phyloP scores from a whole-genome alignment of 2,888 invertebrate species.

The Meteorus colon region DNA sequence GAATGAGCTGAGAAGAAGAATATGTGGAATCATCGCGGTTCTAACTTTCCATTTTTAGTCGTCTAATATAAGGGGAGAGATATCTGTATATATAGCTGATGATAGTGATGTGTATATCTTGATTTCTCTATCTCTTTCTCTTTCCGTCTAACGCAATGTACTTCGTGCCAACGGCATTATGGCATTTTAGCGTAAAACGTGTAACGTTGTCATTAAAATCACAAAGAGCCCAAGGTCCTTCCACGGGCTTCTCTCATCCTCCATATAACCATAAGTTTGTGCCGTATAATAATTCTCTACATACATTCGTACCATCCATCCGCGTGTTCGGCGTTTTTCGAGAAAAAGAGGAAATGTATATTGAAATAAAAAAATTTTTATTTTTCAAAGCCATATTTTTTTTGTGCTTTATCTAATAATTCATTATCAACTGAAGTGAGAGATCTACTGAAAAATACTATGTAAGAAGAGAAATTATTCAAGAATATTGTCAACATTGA shows the following conservation, averaged over 20 bases:
- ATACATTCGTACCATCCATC: background rate
- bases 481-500: background rate
- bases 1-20: background rate
- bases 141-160: conserved; percentile 35
- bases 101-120: conserved; percentile 15
- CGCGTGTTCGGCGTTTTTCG: background rate
- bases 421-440: background rate
- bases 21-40: background rate
- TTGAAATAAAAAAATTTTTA: background rate
- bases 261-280: conserved; percentile 20
- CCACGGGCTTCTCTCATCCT: conserved; percentile 46
- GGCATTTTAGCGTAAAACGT: conserved; percentile 39
- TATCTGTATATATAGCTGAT: background rate
- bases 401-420: background rate
- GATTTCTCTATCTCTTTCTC: conserved; percentile 12
- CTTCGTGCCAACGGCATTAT: conserved; percentile 45
- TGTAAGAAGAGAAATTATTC: background rate
- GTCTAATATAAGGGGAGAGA: conserved; percentile 24
- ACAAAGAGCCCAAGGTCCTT: conserved; percentile 71
- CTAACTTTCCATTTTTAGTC: conserved; percentile 30
- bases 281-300: background rate
- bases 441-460: background rate
- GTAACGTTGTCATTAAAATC: conserved; percentile 56
- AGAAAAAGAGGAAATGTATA: background rate
- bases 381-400: background rate